Conservation (phyloP, 2,888 invertebrate species). For the Magallana nippona region DNA sequence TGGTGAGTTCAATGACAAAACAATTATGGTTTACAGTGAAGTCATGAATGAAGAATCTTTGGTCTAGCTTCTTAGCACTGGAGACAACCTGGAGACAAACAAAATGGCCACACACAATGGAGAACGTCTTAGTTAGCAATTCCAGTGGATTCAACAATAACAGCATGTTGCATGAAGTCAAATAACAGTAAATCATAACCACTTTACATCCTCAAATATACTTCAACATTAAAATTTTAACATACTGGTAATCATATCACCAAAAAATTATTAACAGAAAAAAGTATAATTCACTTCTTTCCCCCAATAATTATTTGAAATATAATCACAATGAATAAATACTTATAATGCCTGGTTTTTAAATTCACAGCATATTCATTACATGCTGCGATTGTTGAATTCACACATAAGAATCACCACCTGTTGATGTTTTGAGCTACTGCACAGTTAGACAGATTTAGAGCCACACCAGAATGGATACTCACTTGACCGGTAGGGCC, state of each 20-base stretch:
- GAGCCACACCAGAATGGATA: constrained; percentile 45
- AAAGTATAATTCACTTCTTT: too few relatives aligned
- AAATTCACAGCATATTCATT: too few relatives aligned
- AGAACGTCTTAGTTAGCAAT: neutral
- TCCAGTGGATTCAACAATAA: neutral
- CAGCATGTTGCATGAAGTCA: neutral
- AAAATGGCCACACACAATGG: constrained; percentile 32
- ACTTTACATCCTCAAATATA: too few relatives aligned
- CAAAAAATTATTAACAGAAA: too few relatives aligned
- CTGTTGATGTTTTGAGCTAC: neutral
- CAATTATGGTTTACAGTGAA: constrained; percentile 4
- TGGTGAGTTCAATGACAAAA: constrained; percentile 3
- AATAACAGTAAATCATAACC: too few relatives aligned
- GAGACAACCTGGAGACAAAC: neutral
- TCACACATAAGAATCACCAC: neutral
- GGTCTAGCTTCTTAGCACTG: constrained; percentile 2
- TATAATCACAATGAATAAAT: too few relatives aligned
- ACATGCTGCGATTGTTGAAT: neutral
- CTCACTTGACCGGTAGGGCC: constrained; percentile 75
- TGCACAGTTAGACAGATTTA: neutral
- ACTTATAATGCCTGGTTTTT: too few relatives aligned
- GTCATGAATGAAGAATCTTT: neutral
- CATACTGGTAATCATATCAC: too few relatives aligned
- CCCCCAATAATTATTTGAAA: too few relatives aligned
- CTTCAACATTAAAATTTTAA: too few relatives aligned